Evolutionary conservation across 2,797 vertebrate species (phyloP), one percentile per base, ranked within the genome.

Genomic region (Agapornis canus): DNA sequence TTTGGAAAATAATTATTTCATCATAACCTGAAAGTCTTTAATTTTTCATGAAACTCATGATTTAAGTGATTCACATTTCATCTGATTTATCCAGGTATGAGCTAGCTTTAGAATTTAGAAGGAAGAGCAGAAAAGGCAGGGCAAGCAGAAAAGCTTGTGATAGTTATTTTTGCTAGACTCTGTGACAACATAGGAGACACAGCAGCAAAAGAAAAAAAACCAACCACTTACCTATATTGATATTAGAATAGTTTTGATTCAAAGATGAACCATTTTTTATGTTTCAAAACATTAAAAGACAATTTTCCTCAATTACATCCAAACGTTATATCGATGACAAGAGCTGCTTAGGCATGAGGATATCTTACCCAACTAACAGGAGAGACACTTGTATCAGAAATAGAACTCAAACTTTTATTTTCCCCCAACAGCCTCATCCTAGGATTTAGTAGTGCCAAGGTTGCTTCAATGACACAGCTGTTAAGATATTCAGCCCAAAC

Each of bases 401-500:
- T 3, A 61, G n/a, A 71, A 10, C 43, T 26, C 39, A 92, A 65
- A 88, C 86, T 89, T 72, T 40, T 12, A 61, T 81, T 95, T 93
- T 20, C 11, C 8, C 31, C 7, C 13, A 60, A 26, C 19, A 82
- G 39, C 27, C 29, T 83, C 17, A 48, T 65, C 49, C 35, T 59
- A 78, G 73, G 29, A 56, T 86, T 91, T 81, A 93, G 49, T 40
- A 56, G 18, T 0, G 0, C 77, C 51, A 72, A 82, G 63, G 79
- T 83, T 91, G 45, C 65, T 79, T 25, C 63, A 88, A 9, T 91
- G 82, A 88, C 82, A 86, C 72, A 90, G 35, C 91, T 91, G 82
- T 63, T 71, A 47, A 93, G 51, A 52, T 93, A 89, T 66, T 79
- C 1, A 0, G 66, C 79, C 61, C 73, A 72, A 75, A 69, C 5